A percentile compares a stretch with the other conserved stretches of the same genome.
These are phyloP conservation scores for Drosophila buzzatii DNA, from an alignment of 2,888 invertebrate species.

Conservation along the genomic window DNA sequence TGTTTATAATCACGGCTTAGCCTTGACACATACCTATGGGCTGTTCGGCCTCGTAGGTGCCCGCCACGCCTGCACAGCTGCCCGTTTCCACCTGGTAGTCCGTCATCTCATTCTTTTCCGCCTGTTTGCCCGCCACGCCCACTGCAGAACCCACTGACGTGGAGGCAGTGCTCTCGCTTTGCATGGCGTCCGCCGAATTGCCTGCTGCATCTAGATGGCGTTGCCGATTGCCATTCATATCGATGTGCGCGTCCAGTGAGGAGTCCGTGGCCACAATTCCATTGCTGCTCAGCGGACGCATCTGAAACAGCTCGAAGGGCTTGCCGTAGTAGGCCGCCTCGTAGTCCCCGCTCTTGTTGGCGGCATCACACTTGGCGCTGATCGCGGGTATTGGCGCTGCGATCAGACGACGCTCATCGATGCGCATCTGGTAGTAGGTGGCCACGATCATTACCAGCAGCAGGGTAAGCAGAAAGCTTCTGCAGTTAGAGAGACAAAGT, in stretches of 20 bases:
- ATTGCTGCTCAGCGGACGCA: conserved; percentile 80
- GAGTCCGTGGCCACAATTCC: conserved; percentile 75
- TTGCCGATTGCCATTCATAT: conserved; percentile 78
- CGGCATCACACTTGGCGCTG: conserved; percentile 75
- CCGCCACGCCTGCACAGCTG: conserved; percentile 64
- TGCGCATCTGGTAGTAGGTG: conserved; percentile 88
- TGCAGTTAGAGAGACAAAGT: conserved; percentile 22
- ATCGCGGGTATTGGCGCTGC: conserved; percentile 71
- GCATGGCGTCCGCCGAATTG: conserved; percentile 10
- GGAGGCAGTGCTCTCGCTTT: conserved; percentile 38
- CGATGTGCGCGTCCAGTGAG: conserved; percentile 62
- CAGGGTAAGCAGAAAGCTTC: conserved; percentile 78
- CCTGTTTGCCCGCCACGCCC: conserved; percentile 19
- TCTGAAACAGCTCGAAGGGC: conserved; percentile 84
- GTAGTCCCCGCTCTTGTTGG: conserved; percentile 77
- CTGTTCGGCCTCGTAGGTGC: conserved; percentile 77
- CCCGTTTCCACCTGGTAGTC: conserved; percentile 79
- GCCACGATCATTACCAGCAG: conserved; percentile 86
- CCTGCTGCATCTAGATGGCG: conserved; percentile 26
- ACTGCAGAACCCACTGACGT: conserved; percentile 40
- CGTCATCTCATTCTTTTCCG: conserved; percentile 60
- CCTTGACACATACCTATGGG: conserved; percentile 70
- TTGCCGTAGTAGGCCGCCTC: conserved; percentile 74
- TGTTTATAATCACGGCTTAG: not conserved
- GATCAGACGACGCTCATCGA: conserved; percentile 75